These are phyloP conservation scores for Arizona elegans DNA, from an alignment of 2,113 vertebrate genomes.

Conservation along the genomic window DNA sequence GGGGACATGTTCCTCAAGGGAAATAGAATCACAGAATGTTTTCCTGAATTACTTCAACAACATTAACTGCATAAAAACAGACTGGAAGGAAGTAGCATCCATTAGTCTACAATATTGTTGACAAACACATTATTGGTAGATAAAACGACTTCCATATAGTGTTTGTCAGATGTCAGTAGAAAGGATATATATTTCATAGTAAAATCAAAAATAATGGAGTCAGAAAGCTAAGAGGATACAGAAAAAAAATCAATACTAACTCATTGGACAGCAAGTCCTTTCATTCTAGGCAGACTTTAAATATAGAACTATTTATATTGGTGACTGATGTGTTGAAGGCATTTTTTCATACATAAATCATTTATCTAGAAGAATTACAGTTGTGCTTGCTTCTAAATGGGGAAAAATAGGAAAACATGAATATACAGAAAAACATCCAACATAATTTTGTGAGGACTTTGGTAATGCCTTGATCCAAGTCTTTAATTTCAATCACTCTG, in stretches of 20 bases:
- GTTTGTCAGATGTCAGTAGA: constrained; percentile 85
- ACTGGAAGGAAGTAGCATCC: constrained; percentile 65
- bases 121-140: constrained; percentile 84
- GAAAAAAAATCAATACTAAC: constrained; percentile 78
- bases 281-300: constrained; percentile 51
- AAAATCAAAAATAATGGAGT: constrained; percentile 87
- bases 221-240: constrained; percentile 72
- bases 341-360: constrained; percentile 7
- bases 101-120: constrained; percentile 79
- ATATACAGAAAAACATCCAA: constrained; percentile 13
- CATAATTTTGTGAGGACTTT: constrained; percentile 4
- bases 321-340: constrained; percentile 15
- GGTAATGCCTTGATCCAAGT: not conserved
- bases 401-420: not conserved
- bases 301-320: constrained; percentile 65
- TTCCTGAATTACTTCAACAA: constrained; percentile 71
- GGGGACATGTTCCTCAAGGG: constrained; percentile 55
- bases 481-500: constrained; percentile 26
- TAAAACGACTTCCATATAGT: constrained; percentile 84
- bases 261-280: constrained; percentile 59
- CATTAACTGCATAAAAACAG: constrained; percentile 64
- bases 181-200: constrained; percentile 82
- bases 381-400: not conserved
- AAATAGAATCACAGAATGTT: constrained; percentile 46
- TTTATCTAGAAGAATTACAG: not conserved